These are phyloP conservation scores for Tinea semifulvella DNA, from an alignment of 2,888 invertebrate genomes.

Conservation along the genomic window DNA sequence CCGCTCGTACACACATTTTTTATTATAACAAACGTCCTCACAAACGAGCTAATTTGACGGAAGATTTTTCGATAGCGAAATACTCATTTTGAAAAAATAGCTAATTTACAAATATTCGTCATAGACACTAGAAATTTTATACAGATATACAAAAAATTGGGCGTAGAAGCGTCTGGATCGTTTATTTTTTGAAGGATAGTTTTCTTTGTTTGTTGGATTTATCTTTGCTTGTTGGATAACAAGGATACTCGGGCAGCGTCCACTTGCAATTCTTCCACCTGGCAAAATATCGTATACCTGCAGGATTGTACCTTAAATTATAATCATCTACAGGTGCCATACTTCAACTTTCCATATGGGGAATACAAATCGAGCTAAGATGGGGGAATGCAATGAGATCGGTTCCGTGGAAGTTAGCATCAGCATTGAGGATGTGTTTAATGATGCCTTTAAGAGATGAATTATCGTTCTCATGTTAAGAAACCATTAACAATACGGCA, in stretches of 20 bases:
- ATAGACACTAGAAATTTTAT: conserved; percentile 39
- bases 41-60: conserved; percentile 52
- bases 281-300: conserved; percentile 85
- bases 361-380: neutral
- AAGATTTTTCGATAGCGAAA: conserved; percentile 48
- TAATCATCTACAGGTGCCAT: conserved; percentile 61
- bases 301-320: conserved; percentile 66
- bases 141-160: conserved; percentile 43
- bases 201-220: conserved; percentile 58
- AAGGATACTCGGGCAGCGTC: conserved; percentile 76
- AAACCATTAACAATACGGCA: conserved; percentile 6
- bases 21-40: conserved; percentile 41
- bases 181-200: conserved; percentile 61
- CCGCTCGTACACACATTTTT: conserved; percentile 51
- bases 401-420: conserved; percentile 5
- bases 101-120: conserved; percentile 48
- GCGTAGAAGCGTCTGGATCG: conserved; percentile 44
- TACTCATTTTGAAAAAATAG: conserved; percentile 58
- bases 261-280: conserved; percentile 85
- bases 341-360: conserved; percentile 26
- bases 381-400: conserved; percentile 3
- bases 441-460: conserved; percentile 3
- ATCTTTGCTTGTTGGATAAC: conserved; percentile 71
- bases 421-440: neutral
- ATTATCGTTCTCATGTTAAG: neutral